These are phyloP conservation scores for Melanotus villosus DNA, from an alignment of 2,888 invertebrate genomes.

Conservation along the genomic window DNA sequence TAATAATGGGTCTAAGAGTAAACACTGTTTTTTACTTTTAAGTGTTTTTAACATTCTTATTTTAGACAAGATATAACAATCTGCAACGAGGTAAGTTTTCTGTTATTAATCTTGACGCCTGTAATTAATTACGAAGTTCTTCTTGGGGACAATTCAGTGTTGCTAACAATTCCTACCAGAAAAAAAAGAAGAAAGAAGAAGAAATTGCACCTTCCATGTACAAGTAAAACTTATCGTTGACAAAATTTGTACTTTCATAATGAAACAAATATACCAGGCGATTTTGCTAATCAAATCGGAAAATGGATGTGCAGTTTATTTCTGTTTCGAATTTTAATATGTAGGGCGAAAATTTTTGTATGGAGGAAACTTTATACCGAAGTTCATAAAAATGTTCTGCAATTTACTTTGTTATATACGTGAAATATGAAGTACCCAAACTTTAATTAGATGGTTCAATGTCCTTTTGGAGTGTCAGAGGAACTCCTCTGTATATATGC, in stretches of 20 bases:
- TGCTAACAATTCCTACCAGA: not conserved
- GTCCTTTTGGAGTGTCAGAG: conserved; percentile 49
- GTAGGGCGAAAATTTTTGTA: not conserved
- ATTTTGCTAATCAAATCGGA: too few relatives aligned
- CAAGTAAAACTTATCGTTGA: not conserved
- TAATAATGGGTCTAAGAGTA: conserved; percentile 19
- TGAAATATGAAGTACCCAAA: conserved; percentile 45
- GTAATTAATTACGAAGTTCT: not conserved
- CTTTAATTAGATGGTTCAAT: conserved; percentile 49
- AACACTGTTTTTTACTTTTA: conserved; percentile 10
- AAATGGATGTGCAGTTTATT: not conserved
- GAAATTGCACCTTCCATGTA: too few relatives aligned
- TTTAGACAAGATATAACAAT: not conserved
- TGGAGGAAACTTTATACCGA: not conserved
- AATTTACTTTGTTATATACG: conserved; percentile 10
- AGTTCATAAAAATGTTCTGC: conserved; percentile 4
- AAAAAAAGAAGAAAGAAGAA: not conserved
- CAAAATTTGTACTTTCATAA: too few relatives aligned
- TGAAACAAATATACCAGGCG: too few relatives aligned
- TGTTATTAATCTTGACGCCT: conserved; percentile 10
- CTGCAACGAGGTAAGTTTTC: not conserved
- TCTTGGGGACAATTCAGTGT: not conserved
- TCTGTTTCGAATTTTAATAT: too few relatives aligned
- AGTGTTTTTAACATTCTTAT: conserved; percentile 11
- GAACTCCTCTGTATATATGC: conserved; percentile 54